Base-by-base conservation (phyloP, 30 jellyfish, hydroid and myxozoan species). In the Cassiopea andromeda region DNA sequence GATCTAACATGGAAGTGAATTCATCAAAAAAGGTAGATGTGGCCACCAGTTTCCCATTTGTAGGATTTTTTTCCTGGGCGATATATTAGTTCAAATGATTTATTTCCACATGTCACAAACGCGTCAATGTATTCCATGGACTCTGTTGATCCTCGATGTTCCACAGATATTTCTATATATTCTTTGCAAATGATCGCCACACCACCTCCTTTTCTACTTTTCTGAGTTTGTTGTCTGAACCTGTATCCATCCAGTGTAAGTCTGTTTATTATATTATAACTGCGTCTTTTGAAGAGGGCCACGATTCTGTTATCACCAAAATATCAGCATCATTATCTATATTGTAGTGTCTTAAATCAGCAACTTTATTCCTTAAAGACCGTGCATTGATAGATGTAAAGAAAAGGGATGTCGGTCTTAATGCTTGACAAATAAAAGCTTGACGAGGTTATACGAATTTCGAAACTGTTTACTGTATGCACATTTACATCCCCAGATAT, bases 341-440 rank as follows among this genome's bases (percentile, higher is more conserved):
- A 14, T 46, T 83, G 67, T 47, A 84, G 59, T 84, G 92, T 72
- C 92, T 59, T 50, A 69, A 48, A 44, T 69, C 92, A 12, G 85
- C 85, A 44, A 83, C 83, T 83, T 83, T 69, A 50, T 83, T 83
- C 85, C 67, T 83, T 69, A 83, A 17, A 19, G 92, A 84, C 57
- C 92, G 71, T 60, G 92, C 64, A n/a, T 84, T 70, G 27, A 84
- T 69, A 58, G 61, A 71, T 69, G 84, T 15, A 73, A 84, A 12
- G 85, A 69, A 84, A 84, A 38, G 45, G 67, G 84, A 49, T 45
- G 92, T 43, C 2, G 81, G 85, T 69, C 46, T 6, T 70, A 77
- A 48, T 48, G 48, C 69, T 71, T 47, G 43, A 45, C 81, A 48
- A 84, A 84, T 46, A 64, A 16, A 48, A 69, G 84, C 50, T 84